Conservation (phyloP, 53 echinoderm and acorn worm genomes). For the Antedon mediterranea region DNA sequence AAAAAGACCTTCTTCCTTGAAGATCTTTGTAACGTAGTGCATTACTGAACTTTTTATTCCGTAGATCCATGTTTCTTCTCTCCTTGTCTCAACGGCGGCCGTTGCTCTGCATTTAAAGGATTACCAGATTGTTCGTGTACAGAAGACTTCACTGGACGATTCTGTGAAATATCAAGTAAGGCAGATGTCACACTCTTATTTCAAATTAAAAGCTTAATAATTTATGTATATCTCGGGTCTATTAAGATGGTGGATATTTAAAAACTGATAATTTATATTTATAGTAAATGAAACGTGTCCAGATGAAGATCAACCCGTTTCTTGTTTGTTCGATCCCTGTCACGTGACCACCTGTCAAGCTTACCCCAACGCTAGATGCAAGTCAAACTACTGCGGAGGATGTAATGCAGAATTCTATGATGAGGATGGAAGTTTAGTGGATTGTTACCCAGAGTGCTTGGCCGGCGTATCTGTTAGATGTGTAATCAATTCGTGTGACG, state of each 20-base stretch:
- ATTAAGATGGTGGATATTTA: no score
- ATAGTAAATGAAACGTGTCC: background rate
- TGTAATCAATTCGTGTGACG: background rate
- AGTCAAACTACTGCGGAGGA: constrained; percentile 6
- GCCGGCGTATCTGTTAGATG: background rate
- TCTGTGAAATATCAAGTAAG: background rate
- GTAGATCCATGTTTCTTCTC: background rate
- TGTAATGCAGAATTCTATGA: constrained; percentile 9
- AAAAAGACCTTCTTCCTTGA: no score
- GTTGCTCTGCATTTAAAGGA: background rate
- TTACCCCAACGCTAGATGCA: constrained; percentile 1
- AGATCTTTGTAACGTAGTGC: no score
- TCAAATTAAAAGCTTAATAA: no score
- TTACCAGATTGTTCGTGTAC: background rate
- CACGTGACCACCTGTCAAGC: background rate
- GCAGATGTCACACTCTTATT: no score
- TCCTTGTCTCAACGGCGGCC: background rate
- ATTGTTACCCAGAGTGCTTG: background rate
- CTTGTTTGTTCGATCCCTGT: background rate
- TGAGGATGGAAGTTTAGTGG: background rate
- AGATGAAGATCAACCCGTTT: background rate
- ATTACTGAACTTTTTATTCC: no score
- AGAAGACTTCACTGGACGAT: background rate
- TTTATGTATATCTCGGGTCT: no score
- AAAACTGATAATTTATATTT: background rate